A percentile compares a stretch with the other conserved stretches of the same genome.
Evolutionary conservation across 2,113 vertebrate genomes (phyloP).

Genomic region (Brienomyrus brachyistius): DNA sequence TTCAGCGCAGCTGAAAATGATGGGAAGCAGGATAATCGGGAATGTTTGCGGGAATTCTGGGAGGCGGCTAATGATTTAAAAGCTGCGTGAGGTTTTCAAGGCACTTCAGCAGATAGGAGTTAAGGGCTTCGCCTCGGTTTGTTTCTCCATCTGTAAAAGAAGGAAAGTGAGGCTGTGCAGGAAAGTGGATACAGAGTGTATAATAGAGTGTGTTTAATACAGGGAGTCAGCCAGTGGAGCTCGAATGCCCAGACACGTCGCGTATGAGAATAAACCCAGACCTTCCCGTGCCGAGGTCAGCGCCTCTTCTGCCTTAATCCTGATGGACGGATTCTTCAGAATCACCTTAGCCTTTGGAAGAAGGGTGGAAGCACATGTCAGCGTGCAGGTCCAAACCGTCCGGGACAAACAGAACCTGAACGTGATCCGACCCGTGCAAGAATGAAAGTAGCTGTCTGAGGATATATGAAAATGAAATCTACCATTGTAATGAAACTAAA

Average conservation of each 20-base stretch:
- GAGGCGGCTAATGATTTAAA: constrained; percentile 56
- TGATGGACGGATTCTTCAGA: constrained; percentile 83
- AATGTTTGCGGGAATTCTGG: background rate
- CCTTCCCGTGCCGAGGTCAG: constrained; percentile 67
- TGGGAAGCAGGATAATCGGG: background rate
- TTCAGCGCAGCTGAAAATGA: background rate
- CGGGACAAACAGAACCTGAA: background rate
- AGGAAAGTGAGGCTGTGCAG: background rate
- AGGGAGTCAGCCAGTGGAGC: background rate
- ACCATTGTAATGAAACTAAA: background rate
- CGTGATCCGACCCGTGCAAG: background rate
- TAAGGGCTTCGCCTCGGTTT: constrained; percentile 54
- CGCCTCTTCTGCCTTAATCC: constrained; percentile 77
- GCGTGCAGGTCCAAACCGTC: background rate
- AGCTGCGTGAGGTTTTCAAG: constrained; percentile 75
- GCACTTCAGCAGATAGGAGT: constrained; percentile 74
- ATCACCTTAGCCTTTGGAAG: constrained; percentile 76
- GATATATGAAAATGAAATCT: background rate
- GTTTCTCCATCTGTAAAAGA: constrained; percentile 53
- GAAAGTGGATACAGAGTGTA: background rate
- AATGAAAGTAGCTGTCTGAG: background rate
- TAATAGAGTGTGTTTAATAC: background rate
- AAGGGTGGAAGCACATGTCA: constrained; percentile 14
- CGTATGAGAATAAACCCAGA: constrained; percentile 36
- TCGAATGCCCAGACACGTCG: background rate